These are phyloP conservation scores for Eunapius fragilis DNA, from an alignment of 37 sponge, comb jelly and placozoan genomes.

Conservation along the genomic window DNA sequence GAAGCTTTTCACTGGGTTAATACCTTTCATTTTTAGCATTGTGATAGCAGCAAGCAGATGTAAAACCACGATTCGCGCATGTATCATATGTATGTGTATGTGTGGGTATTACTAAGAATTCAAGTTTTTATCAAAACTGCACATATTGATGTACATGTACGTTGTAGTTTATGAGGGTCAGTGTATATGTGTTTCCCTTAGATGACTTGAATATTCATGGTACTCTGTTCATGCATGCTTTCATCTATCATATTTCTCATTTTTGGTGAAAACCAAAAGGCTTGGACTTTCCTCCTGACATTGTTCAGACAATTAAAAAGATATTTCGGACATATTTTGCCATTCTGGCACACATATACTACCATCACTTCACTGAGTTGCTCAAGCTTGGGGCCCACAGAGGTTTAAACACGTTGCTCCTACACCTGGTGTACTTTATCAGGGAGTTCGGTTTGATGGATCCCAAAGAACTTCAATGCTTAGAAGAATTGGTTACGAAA, in stretches of 20 bases:
- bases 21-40: too few relatives aligned
- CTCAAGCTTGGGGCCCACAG: conserved; percentile 51
- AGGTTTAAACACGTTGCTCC: conserved; percentile 82
- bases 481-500: conserved; percentile 74
- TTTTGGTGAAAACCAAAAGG: conserved; percentile 76
- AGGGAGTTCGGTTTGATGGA: conserved; percentile 84
- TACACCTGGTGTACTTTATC: conserved; percentile 87
- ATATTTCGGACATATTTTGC: conserved; percentile 81
- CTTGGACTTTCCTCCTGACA: conserved; percentile 80
- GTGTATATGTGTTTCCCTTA: too few relatives aligned
- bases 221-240: not conserved
- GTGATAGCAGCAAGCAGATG: too few relatives aligned
- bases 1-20: too few relatives aligned
- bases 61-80: too few relatives aligned
- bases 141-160: too few relatives aligned
- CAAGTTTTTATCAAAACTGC: too few relatives aligned
- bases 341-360: conserved; percentile 88
- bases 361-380: conserved; percentile 75
- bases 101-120: too few relatives aligned
- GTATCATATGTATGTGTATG: too few relatives aligned
- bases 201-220: too few relatives aligned
- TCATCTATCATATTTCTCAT: not conserved
- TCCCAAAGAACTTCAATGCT: conserved; percentile 54
- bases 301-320: conserved; percentile 67
- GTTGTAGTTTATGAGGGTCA: too few relatives aligned